Evolutionary conservation across 2,888 invertebrate species (phyloP).

Genomic region (Petrolisthes cinctipes): DNA sequence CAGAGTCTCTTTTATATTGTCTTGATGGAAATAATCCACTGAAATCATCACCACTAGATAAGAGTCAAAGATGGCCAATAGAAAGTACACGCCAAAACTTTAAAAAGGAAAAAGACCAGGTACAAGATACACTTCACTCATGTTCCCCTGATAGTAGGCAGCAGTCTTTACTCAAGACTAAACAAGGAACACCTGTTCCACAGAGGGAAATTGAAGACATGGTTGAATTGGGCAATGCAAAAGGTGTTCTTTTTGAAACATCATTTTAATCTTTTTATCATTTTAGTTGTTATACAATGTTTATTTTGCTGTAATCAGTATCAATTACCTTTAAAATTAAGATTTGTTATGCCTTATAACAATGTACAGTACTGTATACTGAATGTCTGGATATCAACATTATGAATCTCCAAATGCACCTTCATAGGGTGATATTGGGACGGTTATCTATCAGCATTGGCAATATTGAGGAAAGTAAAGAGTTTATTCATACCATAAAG

Average conservation of each 20-base stretch:
- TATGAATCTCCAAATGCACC: too few species aligned
- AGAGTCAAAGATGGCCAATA: background rate
- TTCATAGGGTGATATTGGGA: too few species aligned
- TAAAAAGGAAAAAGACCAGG: background rate
- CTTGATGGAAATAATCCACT: constrained; percentile 56
- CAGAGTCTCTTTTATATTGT: constrained; percentile 55
- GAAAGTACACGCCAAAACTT: background rate
- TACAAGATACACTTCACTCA: constrained; percentile 27
- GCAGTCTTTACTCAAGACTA: constrained; percentile 54
- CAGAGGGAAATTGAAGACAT: constrained; percentile 25
- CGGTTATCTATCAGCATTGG: too few species aligned
- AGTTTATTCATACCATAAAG: too few species aligned
- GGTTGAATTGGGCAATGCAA: background rate
- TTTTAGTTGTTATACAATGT: background rate
- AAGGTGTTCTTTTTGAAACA: constrained; percentile 51
- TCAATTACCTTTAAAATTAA: background rate
- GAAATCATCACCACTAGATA: background rate
- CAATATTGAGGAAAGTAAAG: too few species aligned
- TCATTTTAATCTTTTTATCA: constrained; percentile 38
- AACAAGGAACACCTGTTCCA: constrained; percentile 53
- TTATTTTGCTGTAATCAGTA: background rate
- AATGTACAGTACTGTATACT: too few species aligned
- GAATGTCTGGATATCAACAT: too few species aligned
- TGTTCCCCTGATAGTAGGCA: constrained; percentile 52
- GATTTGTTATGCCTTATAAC: too few species aligned